phyloP scores from a whole-genome alignment of 2,888 invertebrate genomes.

The Prosopocoilus inquinatus region DNA sequence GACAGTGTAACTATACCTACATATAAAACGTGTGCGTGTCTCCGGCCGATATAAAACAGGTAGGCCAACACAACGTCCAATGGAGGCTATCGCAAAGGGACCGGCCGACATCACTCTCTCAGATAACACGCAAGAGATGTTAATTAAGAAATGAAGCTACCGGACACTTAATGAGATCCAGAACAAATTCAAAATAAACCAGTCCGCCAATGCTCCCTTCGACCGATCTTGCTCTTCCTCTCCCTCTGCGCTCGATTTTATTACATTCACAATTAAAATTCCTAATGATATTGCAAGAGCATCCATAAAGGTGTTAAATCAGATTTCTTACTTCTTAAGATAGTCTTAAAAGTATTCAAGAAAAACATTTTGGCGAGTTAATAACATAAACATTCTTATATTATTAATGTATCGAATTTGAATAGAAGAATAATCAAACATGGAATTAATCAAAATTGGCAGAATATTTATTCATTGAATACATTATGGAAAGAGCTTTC shows the following conservation, averaged over 20 bases:
- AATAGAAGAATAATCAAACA: no score
- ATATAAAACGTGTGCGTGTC: conserved; percentile 44
- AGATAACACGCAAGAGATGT: conserved; percentile 49
- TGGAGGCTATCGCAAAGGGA: conserved; percentile 43
- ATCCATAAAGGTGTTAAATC: no score
- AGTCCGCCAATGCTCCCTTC: neutral
- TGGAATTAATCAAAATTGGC: no score
- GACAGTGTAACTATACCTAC: neutral
- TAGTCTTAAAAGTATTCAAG: no score
- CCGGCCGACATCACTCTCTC: conserved; percentile 42
- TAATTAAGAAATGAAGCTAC: conserved; percentile 51
- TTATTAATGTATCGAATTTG: no score
- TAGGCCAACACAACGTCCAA: conserved; percentile 38
- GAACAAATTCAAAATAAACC: conserved; percentile 41
- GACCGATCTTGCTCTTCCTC: neutral
- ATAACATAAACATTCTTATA: no score
- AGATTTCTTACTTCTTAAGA: no score
- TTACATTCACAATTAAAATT: conserved; percentile 1
- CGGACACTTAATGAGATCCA: conserved; percentile 47
- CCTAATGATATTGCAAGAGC: neutral
- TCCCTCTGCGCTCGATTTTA: neutral
- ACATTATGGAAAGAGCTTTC: no score
- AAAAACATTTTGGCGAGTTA: no score
- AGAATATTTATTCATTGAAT: no score
- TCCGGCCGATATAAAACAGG: conserved; percentile 41